phyloP scores from a whole-genome alignment of 2,888 invertebrate species.

The Lamellibrachia satsuma region DNA sequence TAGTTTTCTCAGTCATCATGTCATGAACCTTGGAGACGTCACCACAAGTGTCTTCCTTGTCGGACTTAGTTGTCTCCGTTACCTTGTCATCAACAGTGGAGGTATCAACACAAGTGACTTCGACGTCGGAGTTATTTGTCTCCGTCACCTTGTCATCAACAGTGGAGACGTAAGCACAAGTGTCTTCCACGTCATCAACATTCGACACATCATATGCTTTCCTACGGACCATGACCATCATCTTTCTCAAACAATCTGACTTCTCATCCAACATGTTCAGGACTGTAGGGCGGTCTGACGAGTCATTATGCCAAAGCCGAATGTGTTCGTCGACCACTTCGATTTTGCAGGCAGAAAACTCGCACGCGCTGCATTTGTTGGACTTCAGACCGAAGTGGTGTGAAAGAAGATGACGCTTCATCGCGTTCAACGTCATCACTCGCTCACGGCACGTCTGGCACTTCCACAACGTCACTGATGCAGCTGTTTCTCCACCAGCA shows the following conservation, averaged over 20 bases:
- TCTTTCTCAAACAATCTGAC: neutral
- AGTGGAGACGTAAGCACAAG: neutral
- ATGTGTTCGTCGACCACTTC: neutral
- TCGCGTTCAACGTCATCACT: neutral
- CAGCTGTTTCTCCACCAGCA: neutral
- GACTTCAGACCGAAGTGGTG: neutral
- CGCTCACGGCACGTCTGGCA: neutral
- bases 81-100: no score
- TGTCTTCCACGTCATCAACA: neutral
- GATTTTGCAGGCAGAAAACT: neutral
- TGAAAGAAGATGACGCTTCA: neutral
- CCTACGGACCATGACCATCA: neutral
- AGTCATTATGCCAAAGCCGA: neutral
- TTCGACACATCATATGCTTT: neutral
- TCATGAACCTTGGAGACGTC: no score
- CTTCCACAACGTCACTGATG: neutral
- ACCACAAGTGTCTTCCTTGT: no score
- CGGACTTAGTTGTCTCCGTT: no score
- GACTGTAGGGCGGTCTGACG: neutral
- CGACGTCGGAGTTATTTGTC: neutral
- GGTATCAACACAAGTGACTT: neutral
- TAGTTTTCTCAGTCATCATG: no score
- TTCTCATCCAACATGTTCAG: neutral
- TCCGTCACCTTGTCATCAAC: neutral
- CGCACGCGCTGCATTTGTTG: neutral